phyloP scores from a whole-genome alignment of 2,113 vertebrate species.

The Thamnaconus septentrionalis region DNA sequence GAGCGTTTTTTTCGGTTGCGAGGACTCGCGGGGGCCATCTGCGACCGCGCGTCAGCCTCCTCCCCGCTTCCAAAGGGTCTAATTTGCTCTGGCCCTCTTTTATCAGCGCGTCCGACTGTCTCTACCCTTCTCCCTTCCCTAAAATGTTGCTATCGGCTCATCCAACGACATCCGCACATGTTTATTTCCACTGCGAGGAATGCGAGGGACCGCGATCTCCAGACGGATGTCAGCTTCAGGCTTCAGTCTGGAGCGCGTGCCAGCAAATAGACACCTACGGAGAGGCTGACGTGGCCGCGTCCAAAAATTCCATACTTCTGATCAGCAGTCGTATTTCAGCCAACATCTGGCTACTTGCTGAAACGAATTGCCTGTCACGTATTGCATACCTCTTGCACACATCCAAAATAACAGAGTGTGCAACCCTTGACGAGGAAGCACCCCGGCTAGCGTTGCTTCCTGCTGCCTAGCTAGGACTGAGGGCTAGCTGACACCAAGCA shows the following conservation, averaged over 20 bases:
- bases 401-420: no score
- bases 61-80: constrained; percentile 26
- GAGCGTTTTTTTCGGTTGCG: constrained; percentile 36
- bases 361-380: no score
- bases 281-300: neutral
- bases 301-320: no score
- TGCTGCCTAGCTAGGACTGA: no score
- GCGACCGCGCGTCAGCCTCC: constrained; percentile 44
- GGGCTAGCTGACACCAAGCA: no score
- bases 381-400: constrained; percentile 37
- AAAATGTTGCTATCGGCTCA: constrained; percentile 23
- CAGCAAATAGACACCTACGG: constrained; percentile 21
- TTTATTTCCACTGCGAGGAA: constrained; percentile 56
- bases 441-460: no score
- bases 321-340: constrained; percentile 16
- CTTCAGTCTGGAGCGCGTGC: constrained; percentile 22
- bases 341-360: constrained; percentile 13
- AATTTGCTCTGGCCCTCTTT: constrained; percentile 53
- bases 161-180: constrained; percentile 49
- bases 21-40: constrained; percentile 53
- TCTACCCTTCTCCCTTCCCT: constrained; percentile 25
- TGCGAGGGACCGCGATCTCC: constrained; percentile 36
- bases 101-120: constrained; percentile 27
- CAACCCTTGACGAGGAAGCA: no score
- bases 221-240: constrained; percentile 31